Conservation (phyloP, 2,888 invertebrate species). For the Mythimna pallens region DNA sequence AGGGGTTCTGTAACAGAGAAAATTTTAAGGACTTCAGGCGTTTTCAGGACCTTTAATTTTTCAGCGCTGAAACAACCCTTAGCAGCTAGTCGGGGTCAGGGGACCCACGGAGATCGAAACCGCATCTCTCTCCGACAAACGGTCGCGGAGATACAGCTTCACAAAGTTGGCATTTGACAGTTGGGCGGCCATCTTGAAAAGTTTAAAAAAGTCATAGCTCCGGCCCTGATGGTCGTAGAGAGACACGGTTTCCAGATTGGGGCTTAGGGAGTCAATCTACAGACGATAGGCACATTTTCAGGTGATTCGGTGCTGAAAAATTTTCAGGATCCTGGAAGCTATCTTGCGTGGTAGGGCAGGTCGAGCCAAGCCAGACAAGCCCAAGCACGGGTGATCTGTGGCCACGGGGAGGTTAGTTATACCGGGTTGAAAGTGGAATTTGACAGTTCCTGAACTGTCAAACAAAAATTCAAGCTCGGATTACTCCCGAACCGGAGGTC, state of each 20-base stretch:
- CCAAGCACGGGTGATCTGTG: not conserved
- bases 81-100: not conserved
- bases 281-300: accelerated
- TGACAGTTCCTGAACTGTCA: not conserved
- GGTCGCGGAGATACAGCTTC: not conserved
- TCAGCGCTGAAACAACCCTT: not conserved
- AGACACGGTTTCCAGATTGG: not conserved
- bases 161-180: conserved; percentile 7
- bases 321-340: not conserved
- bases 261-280: too few relatives aligned
- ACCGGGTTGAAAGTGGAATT: not conserved
- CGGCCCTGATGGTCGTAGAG: not conserved
- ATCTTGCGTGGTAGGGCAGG: not conserved
- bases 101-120: not conserved
- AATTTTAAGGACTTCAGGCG: not conserved
- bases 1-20: accelerated
- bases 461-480: not conserved
- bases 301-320: not conserved
- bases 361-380: not conserved
- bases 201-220: not conserved
- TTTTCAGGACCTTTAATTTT: not conserved
- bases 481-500: not conserved
- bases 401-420: not conserved
- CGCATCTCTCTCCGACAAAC: not conserved
- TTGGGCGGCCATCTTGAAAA: conserved; percentile 6